Evolutionary conservation across 2,888 invertebrate species (phyloP).

Genomic region (Emmelina monodactyla): DNA sequence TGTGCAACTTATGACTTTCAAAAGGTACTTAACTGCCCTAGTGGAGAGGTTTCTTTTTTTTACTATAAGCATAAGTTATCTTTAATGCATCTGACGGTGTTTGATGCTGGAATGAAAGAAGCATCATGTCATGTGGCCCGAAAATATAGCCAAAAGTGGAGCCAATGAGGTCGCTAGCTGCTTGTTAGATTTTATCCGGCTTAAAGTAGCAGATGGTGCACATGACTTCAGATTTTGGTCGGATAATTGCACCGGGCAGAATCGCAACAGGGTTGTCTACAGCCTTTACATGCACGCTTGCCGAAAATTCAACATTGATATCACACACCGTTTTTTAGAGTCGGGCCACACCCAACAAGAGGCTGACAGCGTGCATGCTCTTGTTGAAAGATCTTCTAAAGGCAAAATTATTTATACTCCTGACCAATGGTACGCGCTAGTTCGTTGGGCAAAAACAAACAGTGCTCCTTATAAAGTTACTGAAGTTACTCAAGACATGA

Average conservation of each 20-base stretch:
- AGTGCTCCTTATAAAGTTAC: conserved; percentile 5
- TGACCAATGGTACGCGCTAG: conserved; percentile 5
- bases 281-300: conserved; percentile 6
- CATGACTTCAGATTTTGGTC: conserved; percentile 8
- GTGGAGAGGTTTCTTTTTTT: conserved; percentile 13
- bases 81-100: conserved; percentile 14
- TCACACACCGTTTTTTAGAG: conserved; percentile 8
- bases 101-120: conserved; percentile 7
- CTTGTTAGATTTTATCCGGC: conserved; percentile 1
- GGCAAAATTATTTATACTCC: conserved; percentile 7
- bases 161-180: conserved; percentile 17
- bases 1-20: conserved; percentile 15
- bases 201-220: not conserved
- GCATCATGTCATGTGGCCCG: conserved; percentile 18
- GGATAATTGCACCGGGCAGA: conserved; percentile 14
- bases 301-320: not conserved
- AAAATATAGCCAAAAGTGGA: conserved; percentile 16
- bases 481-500: conserved; percentile 7
- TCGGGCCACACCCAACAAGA: conserved; percentile 11
- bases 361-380: conserved; percentile 9
- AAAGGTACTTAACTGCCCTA: conserved; percentile 15
- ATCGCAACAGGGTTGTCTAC: conserved; percentile 13
- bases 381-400: conserved; percentile 7
- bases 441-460: conserved; percentile 5
- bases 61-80: conserved; percentile 16